Evolutionary conservation across 2,113 vertebrate genomes (phyloP).

Genomic region (Myiagra hebetior): DNA sequence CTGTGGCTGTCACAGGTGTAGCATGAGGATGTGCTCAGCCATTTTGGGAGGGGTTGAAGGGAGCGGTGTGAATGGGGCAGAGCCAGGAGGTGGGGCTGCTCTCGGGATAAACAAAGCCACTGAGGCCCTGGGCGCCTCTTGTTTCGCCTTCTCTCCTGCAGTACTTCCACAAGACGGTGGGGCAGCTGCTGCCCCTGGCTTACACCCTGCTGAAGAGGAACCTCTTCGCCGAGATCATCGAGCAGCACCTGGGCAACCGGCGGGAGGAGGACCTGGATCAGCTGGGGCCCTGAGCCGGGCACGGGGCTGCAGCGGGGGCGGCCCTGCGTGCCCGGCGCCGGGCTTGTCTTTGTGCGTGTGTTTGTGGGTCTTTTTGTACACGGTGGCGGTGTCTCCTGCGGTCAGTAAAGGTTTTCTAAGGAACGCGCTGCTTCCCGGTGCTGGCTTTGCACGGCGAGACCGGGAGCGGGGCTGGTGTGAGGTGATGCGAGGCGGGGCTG

Average conservation of each 20-base stretch:
- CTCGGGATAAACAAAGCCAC: accelerated
- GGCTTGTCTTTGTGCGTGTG: neutral
- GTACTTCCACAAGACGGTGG: slow-evolving; percentile 96
- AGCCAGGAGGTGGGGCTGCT: neutral
- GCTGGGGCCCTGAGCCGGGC: slow-evolving; percentile 69
- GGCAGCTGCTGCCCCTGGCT: slow-evolving; percentile 90
- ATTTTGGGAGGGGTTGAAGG: accelerated
- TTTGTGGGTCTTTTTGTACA: neutral
- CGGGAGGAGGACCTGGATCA: slow-evolving; percentile 80
- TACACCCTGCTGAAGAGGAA: slow-evolving; percentile 89
- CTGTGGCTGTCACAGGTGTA: neutral
- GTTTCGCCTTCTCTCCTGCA: slow-evolving; percentile 41
- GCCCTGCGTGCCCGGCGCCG: accelerated
- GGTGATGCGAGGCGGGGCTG: neutral
- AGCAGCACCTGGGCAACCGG: slow-evolving; percentile 83
- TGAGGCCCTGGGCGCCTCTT: neutral
- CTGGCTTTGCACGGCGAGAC: neutral
- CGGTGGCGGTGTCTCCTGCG: neutral
- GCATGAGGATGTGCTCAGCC: accelerated
- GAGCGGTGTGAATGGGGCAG: accelerated
- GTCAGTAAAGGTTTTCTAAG: slow-evolving; percentile 1
- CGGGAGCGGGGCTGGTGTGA: neutral
- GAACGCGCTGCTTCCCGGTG: accelerated
- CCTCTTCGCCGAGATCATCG: slow-evolving; percentile 88
- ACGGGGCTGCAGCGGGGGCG: neutral